These are phyloP conservation scores for Sebastiscus tertius DNA, from an alignment of 2,797 vertebrate genomes.

Conservation along the genomic window DNA sequence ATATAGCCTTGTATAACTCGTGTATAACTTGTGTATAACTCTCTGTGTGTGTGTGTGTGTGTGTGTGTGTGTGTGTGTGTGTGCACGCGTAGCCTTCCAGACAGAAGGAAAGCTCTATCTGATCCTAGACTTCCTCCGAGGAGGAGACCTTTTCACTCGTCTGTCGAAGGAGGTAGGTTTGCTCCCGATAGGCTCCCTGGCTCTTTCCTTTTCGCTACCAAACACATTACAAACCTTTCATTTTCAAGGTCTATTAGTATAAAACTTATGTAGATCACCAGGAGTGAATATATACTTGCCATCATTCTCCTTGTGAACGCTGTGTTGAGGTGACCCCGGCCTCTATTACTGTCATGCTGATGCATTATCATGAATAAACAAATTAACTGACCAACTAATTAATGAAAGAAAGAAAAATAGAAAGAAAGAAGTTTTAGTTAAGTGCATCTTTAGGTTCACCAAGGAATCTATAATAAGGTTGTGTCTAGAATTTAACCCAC, in stretches of 20 bases:
- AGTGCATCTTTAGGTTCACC: not conserved
- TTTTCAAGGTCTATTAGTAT: not conserved
- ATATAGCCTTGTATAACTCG: not conserved
- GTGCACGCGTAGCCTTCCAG: constrained; percentile 71
- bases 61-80: constrained; percentile 30
- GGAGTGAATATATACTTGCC: not conserved
- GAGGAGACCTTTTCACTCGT: constrained; percentile 96
- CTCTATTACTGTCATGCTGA: not conserved
- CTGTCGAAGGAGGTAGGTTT: constrained; percentile 94
- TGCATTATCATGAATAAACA: not conserved
- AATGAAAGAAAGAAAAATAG: not conserved
- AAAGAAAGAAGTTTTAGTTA: not conserved
- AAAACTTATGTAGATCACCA: not conserved
- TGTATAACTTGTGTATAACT: not conserved
- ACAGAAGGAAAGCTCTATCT: constrained; percentile 96
- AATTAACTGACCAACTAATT: not conserved
- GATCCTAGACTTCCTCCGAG: constrained; percentile 96
- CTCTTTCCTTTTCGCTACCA: not conserved
- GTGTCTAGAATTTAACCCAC: too few relatives aligned
- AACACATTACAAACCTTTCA: not conserved
- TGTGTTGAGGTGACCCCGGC: not conserved
- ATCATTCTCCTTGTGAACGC: not conserved
- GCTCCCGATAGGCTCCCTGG: not conserved
- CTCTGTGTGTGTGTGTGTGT: not conserved
- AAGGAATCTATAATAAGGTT: too few relatives aligned